Evolutionary conservation across 2,797 vertebrate genomes (phyloP), one percentile per base, ranked within the genome.

Genomic region (Eupleurogrammus muticus): DNA sequence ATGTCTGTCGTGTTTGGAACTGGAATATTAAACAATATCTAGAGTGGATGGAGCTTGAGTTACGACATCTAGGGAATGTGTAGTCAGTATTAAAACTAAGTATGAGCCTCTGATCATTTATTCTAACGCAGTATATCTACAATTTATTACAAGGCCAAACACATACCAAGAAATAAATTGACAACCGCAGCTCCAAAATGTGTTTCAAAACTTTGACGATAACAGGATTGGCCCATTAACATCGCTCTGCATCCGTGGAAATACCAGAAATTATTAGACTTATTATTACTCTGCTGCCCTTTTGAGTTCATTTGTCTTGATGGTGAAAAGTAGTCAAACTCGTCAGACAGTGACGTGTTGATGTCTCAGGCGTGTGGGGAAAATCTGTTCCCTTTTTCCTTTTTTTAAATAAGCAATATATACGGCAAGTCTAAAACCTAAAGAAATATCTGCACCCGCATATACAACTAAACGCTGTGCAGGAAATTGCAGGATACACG

Each of bases 281-380:
- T 73, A 70, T 86, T 81, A 77, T 71, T 66, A 34, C n/a, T n/a
- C n/a, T n/a, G 13, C 38, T 60, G 63, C 79, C 16, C 66, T 46
- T 40, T 60, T 66, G 64, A 77, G 81, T 86, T 86, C 79, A 85
- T 87, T 68, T 65, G 59, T 77, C 77, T 51, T 46, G 59, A 58
- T 64, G 40, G 42, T 50, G 70, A 80, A 77, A 79, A 52, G 80
- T 86, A 86, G 83, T 85, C 87, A 79, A 89, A 80, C 53, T 81
- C 73, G 75, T 80, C 81, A 83, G 68, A 84, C 78, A 86, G 70
- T 54, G 52, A 70, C 72, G 52, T 42, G 64, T 19, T 47, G 57
- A 14, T 38, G 50, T 57, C 64, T 77, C 63, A 14, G 62, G 74
- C 52, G 32, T 73, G 60, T 77, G 35, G 9, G 36, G 66, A 20